Percentiles rank a stretch among this genome's conserved stretches.
Conservation (phyloP, 2,797 vertebrate genomes). For the Chanos chanos region DNA sequence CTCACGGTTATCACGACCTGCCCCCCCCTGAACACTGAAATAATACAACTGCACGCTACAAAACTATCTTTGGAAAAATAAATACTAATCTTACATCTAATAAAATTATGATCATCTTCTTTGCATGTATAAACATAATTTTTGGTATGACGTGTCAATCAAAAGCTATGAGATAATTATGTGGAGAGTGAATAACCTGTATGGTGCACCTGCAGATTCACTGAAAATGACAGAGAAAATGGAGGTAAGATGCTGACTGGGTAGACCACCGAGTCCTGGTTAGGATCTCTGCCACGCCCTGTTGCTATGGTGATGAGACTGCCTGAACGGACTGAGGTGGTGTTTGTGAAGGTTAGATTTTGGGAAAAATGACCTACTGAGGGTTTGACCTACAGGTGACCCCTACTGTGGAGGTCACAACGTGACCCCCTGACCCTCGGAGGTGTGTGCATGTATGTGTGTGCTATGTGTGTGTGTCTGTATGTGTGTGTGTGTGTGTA, state of each 20-base stretch:
- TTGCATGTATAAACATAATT: slow-evolving; percentile 56
- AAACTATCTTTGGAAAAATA: slow-evolving; percentile 66
- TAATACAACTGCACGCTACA: slow-evolving; percentile 49
- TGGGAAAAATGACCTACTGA: no score
- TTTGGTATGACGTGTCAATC: slow-evolving; percentile 61
- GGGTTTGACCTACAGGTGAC: no score
- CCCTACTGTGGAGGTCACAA: slow-evolving; percentile 4
- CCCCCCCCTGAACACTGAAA: slow-evolving; percentile 39
- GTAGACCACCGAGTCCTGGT: neutral
- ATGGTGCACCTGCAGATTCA: slow-evolving; percentile 56
- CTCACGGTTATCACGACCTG: slow-evolving; percentile 30
- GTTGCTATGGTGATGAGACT: neutral
- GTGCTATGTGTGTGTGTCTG: slow-evolving; percentile 15
- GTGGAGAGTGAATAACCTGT: slow-evolving; percentile 60
- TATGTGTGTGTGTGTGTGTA: neutral
- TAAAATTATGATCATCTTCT: slow-evolving; percentile 51
- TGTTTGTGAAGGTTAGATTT: no score
- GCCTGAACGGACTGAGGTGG: no score
- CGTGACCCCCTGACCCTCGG: neutral
- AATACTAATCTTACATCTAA: slow-evolving; percentile 63
- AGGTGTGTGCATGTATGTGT: slow-evolving; percentile 24
- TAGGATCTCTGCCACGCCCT: neutral
- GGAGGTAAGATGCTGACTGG: slow-evolving; percentile 5
- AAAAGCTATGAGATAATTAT: slow-evolving; percentile 41
- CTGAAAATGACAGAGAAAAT: neutral